Evolutionary conservation across 2,888 invertebrate genomes (phyloP).

Genomic region (Andricus curvator): DNA sequence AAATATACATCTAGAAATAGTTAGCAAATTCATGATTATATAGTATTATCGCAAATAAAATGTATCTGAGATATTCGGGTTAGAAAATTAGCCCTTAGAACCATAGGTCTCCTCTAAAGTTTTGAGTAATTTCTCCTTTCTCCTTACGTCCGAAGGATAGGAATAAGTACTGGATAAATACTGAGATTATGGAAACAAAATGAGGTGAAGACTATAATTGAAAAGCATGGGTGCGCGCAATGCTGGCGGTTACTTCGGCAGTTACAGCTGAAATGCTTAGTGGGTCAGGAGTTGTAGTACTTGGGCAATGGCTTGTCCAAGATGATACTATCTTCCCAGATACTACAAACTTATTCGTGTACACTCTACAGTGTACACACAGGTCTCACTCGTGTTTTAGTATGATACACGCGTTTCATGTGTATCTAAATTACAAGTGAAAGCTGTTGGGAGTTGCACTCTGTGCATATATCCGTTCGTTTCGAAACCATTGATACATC

Average conservation of each 20-base stretch:
- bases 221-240: slow-evolving; percentile 30
- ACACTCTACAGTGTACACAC: slow-evolving; percentile 7
- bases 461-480: slow-evolving; percentile 47
- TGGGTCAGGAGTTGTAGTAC: slow-evolving; percentile 69
- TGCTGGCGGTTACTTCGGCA: slow-evolving; percentile 44
- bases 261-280: slow-evolving; percentile 73
- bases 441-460: slow-evolving; percentile 48
- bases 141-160: too few relatives aligned
- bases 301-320: slow-evolving; percentile 52
- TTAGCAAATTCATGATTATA: neutral
- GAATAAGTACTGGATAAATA: neutral
- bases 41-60: neutral
- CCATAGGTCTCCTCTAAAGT: neutral
- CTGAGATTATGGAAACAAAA: slow-evolving; percentile 29
- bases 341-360: slow-evolving; percentile 45
- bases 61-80: neutral
- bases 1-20: neutral
- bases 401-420: slow-evolving; percentile 41
- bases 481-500: slow-evolving; percentile 46
- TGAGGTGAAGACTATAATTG: slow-evolving; percentile 23
- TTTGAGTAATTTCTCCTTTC: neutral
- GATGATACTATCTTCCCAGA: slow-evolving; percentile 56
- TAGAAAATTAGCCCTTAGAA: too few relatives aligned
- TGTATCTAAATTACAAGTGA: slow-evolving; percentile 54
- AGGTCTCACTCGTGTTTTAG: slow-evolving; percentile 45